Conservation (phyloP, 2,113 vertebrate species). For the Onychostoma macrolepis region DNA sequence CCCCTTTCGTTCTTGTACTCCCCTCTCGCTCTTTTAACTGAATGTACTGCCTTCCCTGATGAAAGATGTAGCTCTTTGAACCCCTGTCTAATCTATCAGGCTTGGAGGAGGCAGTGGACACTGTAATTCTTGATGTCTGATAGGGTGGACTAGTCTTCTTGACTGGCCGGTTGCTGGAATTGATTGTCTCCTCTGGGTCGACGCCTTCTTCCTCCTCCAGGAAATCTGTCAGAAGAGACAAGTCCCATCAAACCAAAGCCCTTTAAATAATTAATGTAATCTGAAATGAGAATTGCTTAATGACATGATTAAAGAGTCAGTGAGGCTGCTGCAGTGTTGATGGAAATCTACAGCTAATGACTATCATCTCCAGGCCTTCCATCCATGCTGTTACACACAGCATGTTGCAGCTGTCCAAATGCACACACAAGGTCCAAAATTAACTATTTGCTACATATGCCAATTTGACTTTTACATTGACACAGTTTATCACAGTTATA, state of each 20-base stretch:
- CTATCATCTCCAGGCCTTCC: background rate
- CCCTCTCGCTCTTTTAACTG: constrained; percentile 23
- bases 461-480: background rate
- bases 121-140: constrained; percentile 61
- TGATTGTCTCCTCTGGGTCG: constrained; percentile 79
- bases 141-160: constrained; percentile 65
- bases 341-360: constrained; percentile 13
- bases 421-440: background rate
- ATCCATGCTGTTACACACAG: background rate
- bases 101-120: constrained; percentile 27
- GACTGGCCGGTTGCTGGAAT: constrained; percentile 65
- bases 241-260: background rate
- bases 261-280: constrained; percentile 20
- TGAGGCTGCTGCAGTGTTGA: constrained; percentile 17
- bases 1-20: constrained; percentile 14
- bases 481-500: background rate
- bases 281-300: constrained; percentile 3
- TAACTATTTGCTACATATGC: background rate
- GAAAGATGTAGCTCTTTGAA: background rate
- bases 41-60: background rate
- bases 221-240: constrained; percentile 78
- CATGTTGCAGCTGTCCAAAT: background rate
- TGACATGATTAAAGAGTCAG: constrained; percentile 19
- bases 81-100: constrained; percentile 56
- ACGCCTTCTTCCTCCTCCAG: constrained; percentile 86